Evolutionary conservation across 2,888 invertebrate species (phyloP), one percentile per base, ranked within the genome.

Genomic region (Lymantria monacha): DNA sequence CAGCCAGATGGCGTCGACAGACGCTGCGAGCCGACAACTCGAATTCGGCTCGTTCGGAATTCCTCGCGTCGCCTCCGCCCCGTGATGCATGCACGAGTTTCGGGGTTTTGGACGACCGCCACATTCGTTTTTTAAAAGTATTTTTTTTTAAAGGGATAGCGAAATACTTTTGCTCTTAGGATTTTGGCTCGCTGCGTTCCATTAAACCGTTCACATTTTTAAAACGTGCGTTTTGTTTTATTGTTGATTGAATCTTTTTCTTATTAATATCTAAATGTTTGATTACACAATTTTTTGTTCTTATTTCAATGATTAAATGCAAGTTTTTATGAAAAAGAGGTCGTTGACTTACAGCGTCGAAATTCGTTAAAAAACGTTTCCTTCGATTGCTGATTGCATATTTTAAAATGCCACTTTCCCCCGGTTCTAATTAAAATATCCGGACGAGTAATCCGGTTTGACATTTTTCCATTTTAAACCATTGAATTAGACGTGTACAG

Each of bases 1-100:
- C 10, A 57, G 60, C 81, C 88, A 87, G 87, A 87, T 87, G 89
- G 87, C 83, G 89, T 77, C 81, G 88, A 87, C 87, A 86, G 83
- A 79, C 78, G 57, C 70, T 53, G 72, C 77, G 76, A 76, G 82
- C 83, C 81, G 79, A 76, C 83, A 74, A 81, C 76, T 81, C 76
- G 79, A 79, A 81, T 83, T 82, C 76, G 80, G 82, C 73, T 69
- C 76, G 83, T 72, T 72, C 79, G 85, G 85, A 82, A 87, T 87
- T 83, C 87, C 82, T 81, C 69, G 76, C 82, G 78, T 80, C 85
- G 85, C 87, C 85, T 81, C 74, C 76, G 70, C 76, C 70, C 76
- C 78, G 79, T 82, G 82, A 83, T 81, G 83, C 82, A 80, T 75
- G 74, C 76, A 66, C 72, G 57, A 66, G 69, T 60, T 69, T 66